Base-by-base conservation (phyloP, 1,140 invertebrate species). In the Aphelenchoides besseyi region DNA sequence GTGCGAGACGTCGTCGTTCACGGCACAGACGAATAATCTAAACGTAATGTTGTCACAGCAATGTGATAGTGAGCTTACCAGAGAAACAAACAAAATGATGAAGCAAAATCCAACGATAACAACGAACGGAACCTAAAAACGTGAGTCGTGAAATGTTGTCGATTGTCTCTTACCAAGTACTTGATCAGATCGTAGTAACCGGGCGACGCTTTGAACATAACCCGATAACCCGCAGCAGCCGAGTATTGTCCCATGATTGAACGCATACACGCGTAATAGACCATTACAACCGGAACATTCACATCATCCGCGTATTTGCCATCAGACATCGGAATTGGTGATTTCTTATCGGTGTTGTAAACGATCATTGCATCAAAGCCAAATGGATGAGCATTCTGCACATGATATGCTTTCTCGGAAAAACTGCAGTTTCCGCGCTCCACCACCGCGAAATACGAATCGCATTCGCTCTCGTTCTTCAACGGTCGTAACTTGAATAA, bases 101-200 rank as follows among this genome's bases (percentile, higher is more conserved):
- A 84, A 84, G 62, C 81, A 82, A 70, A 82, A 83, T 8, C 79
- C 75, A 48, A 83, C 74, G 48, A 82, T 77, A 29, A 73, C 81
- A n/a, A 84, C 74, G 57, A 84, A 83, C 26, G 82, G 82, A 37
- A 82, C 64, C 57, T 61, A 18, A 61, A 61, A 61, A 9, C 12
- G 18, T 53, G 41, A n/a, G n/a, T n/a, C n/a, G n/a, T n/a, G n/a
- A n/a, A n/a, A n/a, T n/a, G n/a, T n/a, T n/a, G n/a, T n/a, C n/a
- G 57, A 53, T 16, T 12, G 16, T 61, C 18, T 16, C 57, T 61
- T 61, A 61, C 41, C 30, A 66, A 67, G 26, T 67, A 66, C 62
- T 84, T 84, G 57, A 83, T 78, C 9, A 83, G 35, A 63, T 83
- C 82, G 68, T 84, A 83, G 30, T 84, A 83, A 28, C 82, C 82